A percentile compares a stretch with the other conserved stretches of the same genome.
These are phyloP conservation scores for Poeciliopsis gracilis DNA, from an alignment of 2,797 vertebrate genomes.

Conservation along the genomic window DNA sequence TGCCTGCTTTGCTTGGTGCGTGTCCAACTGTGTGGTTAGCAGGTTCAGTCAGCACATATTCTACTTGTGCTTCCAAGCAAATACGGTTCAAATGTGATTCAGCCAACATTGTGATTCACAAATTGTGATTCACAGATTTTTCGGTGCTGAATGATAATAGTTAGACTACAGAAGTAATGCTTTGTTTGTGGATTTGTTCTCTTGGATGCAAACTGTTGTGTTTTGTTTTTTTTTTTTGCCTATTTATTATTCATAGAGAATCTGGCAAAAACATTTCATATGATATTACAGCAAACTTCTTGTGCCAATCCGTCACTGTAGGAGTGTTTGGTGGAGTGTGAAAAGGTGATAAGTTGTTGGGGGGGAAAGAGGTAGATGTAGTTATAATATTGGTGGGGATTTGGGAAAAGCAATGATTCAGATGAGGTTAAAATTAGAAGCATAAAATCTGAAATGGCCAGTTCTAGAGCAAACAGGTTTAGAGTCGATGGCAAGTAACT, in stretches of 20 bases:
- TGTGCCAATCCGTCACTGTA: neutral
- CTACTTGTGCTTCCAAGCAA: conserved; percentile 39
- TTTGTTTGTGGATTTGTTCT: neutral
- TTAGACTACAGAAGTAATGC: neutral
- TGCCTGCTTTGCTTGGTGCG: conserved; percentile 43
- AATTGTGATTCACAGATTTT: neutral
- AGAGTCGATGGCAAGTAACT: neutral
- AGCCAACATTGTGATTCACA: conserved; percentile 25
- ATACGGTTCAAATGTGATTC: conserved; percentile 52
- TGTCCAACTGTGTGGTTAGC: conserved; percentile 42
- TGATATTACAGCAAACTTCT: neutral
- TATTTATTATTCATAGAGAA: neutral
- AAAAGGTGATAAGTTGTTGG: neutral
- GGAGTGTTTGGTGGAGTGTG: neutral
- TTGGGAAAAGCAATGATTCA: neutral
- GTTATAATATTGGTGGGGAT: neutral
- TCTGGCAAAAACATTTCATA: neutral
- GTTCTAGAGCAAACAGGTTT: neutral
- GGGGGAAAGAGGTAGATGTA: neutral
- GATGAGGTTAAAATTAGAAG: neutral
- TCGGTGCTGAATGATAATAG: neutral
- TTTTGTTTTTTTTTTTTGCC: neutral
- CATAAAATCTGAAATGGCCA: neutral
- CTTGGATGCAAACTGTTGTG: neutral
- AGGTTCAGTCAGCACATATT: conserved; percentile 31